Conservation (phyloP, 2,113 vertebrate genomes). For the Boleophthalmus pectinirostris region DNA sequence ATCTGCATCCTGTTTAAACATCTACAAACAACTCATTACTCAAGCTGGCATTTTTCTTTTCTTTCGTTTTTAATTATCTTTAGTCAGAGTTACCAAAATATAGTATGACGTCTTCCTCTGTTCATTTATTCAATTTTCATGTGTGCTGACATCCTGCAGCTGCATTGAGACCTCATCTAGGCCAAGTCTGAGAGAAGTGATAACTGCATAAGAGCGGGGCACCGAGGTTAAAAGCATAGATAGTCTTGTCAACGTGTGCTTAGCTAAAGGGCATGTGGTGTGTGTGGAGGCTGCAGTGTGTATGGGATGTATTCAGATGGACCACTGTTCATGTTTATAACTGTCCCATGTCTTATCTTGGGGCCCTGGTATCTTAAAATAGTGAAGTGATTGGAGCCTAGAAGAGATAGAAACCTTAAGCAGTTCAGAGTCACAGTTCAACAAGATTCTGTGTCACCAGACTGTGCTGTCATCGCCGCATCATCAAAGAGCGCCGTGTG, state of each 20-base stretch:
- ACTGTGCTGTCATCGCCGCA: slow-evolving; percentile 65
- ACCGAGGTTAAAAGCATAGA: slow-evolving; percentile 78
- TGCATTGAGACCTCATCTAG: slow-evolving; percentile 68
- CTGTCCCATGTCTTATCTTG: slow-evolving; percentile 19
- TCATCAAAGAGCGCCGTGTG: slow-evolving; percentile 61
- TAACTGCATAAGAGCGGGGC: slow-evolving; percentile 69
- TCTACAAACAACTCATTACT: slow-evolving; percentile 44
- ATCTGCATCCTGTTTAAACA: slow-evolving; percentile 32
- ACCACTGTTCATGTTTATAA: slow-evolving; percentile 31
- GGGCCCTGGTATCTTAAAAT: slow-evolving; percentile 75
- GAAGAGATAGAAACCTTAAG: slow-evolving; percentile 64
- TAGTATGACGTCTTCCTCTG: slow-evolving; percentile 48
- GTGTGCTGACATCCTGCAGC: slow-evolving; percentile 40
- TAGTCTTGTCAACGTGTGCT: slow-evolving; percentile 71
- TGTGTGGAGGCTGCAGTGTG: slow-evolving; percentile 30
- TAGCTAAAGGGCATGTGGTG: slow-evolving; percentile 65
- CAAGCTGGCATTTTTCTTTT: slow-evolving; percentile 9
- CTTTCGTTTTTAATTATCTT: slow-evolving; percentile 38
- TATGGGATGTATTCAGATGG: slow-evolving; percentile 26
- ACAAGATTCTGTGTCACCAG: slow-evolving; percentile 59
- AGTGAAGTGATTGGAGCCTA: slow-evolving; percentile 72
- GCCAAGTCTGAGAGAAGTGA: slow-evolving; percentile 68
- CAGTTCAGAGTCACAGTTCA: slow-evolving; percentile 72
- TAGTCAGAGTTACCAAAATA: slow-evolving; percentile 59
- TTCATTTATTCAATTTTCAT: slow-evolving; percentile 29